Conservation (phyloP, 2,797 vertebrate species). For the Oryzias dopingdopingensis region DNA sequence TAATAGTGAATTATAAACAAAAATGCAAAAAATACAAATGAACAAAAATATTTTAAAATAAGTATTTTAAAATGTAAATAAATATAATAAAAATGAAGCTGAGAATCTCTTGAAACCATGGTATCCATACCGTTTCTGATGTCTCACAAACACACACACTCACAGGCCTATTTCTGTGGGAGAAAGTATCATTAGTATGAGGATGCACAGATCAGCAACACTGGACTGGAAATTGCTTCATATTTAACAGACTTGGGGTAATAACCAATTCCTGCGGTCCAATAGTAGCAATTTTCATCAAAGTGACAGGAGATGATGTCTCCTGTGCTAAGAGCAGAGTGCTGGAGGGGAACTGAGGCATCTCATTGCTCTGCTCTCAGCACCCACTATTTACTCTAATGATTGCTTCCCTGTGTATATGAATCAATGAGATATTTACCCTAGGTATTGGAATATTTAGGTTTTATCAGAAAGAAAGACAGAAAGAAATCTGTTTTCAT, state of each 20-base stretch:
- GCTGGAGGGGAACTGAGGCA: slow-evolving; percentile 41
- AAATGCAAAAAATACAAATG: too few species aligned
- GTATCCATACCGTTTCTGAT: slow-evolving; percentile 39
- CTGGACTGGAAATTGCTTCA: slow-evolving; percentile 64
- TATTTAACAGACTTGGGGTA: slow-evolving; percentile 63
- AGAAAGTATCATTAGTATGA: slow-evolving; percentile 71
- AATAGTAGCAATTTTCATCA: slow-evolving; percentile 64
- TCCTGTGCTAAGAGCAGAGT: slow-evolving; percentile 36
- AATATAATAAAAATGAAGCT: too few species aligned
- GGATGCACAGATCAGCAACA: slow-evolving; percentile 71
- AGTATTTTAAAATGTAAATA: too few species aligned
- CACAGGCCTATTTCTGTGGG: slow-evolving; percentile 27
- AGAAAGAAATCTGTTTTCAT: background rate
- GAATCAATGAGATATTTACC: slow-evolving; percentile 33
- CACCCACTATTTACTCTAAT: slow-evolving; percentile 50
- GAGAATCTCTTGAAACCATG: too few species aligned
- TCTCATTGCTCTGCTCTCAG: slow-evolving; percentile 45
- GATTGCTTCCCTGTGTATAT: slow-evolving; percentile 43
- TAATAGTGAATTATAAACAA: too few species aligned
- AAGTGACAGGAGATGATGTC: slow-evolving; percentile 64
- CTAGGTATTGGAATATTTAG: background rate
- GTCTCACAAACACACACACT: slow-evolving; percentile 16
- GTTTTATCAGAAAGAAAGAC: background rate
- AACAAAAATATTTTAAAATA: too few species aligned
- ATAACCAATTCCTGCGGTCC: slow-evolving; percentile 51